phyloP scores from a whole-genome alignment of 2,797 vertebrate species.

The Acanthurus tractus region DNA sequence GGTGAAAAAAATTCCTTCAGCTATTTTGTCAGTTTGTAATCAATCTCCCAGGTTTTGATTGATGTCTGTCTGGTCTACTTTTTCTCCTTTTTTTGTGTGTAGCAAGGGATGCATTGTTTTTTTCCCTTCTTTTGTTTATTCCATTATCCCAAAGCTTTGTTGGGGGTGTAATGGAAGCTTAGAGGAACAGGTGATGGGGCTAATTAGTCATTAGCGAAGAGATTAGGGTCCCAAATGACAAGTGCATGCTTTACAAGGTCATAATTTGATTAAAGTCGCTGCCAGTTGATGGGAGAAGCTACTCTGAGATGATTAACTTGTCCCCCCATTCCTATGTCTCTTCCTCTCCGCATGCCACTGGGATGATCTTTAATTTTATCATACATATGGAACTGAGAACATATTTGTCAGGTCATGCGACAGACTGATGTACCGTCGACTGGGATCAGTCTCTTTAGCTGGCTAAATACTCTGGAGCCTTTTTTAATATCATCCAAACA shows the following conservation, averaged over 20 bases:
- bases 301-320: conserved; percentile 84
- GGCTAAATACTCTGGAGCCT: conserved; percentile 18
- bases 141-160: conserved; percentile 84
- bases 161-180: conserved; percentile 84
- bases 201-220: conserved; percentile 89
- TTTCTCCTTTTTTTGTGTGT: conserved; percentile 33
- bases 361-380: conserved; percentile 72
- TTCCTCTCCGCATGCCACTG: conserved; percentile 63
- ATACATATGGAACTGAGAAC: conserved; percentile 56
- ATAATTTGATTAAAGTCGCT: conserved; percentile 89
- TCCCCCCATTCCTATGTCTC: conserved; percentile 59
- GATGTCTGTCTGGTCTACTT: conserved; percentile 72
- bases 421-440: conserved; percentile 18
- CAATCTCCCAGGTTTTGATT: conserved; percentile 76
- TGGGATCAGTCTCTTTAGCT: conserved; percentile 20
- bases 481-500: background rate
- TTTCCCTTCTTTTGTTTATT: conserved; percentile 78
- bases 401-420: conserved; percentile 63
- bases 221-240: conserved; percentile 87
- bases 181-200: conserved; percentile 86
- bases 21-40: conserved; percentile 66
- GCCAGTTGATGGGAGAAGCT: conserved; percentile 84
- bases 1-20: conserved; percentile 18
- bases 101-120: conserved; percentile 59
- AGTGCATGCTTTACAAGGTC: conserved; percentile 88